Evolutionary conservation across 2,888 invertebrate species (phyloP).

Genomic region (Notodonta dromedarius): DNA sequence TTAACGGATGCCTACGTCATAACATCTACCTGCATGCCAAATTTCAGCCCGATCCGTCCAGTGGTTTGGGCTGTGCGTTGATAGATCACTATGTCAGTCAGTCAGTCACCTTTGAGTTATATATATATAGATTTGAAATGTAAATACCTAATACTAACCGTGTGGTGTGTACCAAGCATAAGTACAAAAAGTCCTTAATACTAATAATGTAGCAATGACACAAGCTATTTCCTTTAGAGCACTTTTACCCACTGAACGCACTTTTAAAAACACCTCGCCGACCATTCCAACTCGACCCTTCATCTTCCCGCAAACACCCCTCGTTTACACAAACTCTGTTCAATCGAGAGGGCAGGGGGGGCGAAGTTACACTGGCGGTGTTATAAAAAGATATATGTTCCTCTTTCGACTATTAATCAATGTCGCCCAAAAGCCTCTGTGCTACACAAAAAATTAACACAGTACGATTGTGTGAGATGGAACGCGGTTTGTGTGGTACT

Average conservation of each 20-base stretch:
- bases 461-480: conserved; percentile 43
- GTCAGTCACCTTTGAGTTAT: no score
- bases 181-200: conserved; percentile 29
- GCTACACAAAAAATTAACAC: conserved; percentile 66
- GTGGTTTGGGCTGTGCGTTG: no score
- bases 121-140: no score
- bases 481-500: conserved; percentile 29
- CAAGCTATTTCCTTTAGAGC: conserved; percentile 45
- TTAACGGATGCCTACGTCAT: no score
- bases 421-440: conserved; percentile 72
- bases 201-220: conserved; percentile 53
- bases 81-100: no score
- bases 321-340: conserved; percentile 18
- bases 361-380: conserved; percentile 36
- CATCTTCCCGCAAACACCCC: conserved; percentile 25
- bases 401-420: conserved; percentile 73
- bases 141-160: conserved; percentile 17
- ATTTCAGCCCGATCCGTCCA: no score
- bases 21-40: no score
- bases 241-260: conserved; percentile 34
- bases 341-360: conserved; percentile 28
- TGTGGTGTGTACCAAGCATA: conserved; percentile 14
- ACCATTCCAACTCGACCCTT: conserved; percentile 42
- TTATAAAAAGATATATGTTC: conserved; percentile 62
- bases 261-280: conserved; percentile 49